A percentile compares a stretch with the other conserved stretches of the same genome.
phyloP scores from a whole-genome alignment of 2,113 vertebrate genomes.

The Naja naja region DNA sequence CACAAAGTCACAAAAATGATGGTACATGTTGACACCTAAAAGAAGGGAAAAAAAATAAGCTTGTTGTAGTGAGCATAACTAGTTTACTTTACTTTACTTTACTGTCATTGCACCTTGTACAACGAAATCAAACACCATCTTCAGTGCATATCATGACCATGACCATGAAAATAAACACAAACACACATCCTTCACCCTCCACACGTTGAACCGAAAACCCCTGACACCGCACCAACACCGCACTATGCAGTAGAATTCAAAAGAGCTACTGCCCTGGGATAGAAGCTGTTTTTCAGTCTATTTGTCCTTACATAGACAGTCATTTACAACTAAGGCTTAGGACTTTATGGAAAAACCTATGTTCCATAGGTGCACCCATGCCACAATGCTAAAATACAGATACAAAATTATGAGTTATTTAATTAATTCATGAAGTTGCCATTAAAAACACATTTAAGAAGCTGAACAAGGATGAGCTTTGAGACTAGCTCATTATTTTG shows the following conservation, averaged over 20 bases:
- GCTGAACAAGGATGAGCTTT: neutral
- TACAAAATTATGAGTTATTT: neutral
- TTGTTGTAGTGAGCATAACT: slow-evolving; percentile 17
- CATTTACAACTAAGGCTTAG: neutral
- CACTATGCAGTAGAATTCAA: too few relatives aligned
- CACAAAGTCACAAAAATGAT: slow-evolving; percentile 98
- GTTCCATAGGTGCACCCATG: neutral
- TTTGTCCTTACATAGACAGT: neutral
- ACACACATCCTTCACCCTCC: too few relatives aligned
- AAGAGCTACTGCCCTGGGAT: too few relatives aligned
- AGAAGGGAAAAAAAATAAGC: slow-evolving; percentile 31
- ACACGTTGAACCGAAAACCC: too few relatives aligned
- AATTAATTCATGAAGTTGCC: neutral
- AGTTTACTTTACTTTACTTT: too few relatives aligned
- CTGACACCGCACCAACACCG: too few relatives aligned
- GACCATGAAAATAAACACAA: too few relatives aligned
- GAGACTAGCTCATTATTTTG: neutral
- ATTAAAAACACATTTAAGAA: neutral
- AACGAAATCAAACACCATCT: too few relatives aligned
- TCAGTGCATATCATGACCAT: too few relatives aligned
- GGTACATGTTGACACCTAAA: slow-evolving; percentile 97
- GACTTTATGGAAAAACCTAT: neutral
- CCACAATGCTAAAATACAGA: neutral
- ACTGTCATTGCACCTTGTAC: too few relatives aligned
- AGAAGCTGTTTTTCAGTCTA: too few relatives aligned